Evolutionary conservation across 2,888 invertebrate genomes (phyloP).

Genomic region (Rotaria socialis): DNA sequence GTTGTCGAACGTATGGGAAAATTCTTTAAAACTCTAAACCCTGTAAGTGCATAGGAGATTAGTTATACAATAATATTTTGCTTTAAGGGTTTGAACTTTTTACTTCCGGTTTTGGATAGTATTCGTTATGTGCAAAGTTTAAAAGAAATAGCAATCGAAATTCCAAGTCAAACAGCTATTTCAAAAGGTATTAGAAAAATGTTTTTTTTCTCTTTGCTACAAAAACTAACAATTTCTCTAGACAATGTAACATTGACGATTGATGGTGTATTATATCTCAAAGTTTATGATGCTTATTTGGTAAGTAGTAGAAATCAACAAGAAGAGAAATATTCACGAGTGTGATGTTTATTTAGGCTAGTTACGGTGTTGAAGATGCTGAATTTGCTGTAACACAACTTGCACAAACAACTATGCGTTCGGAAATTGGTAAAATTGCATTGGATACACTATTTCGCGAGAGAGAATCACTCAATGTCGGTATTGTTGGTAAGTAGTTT

Average conservation of each 20-base stretch:
- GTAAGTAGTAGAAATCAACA: constrained; percentile 49
- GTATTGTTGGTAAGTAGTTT: constrained; percentile 68
- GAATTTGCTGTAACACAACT: constrained; percentile 98
- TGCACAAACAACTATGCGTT: constrained; percentile 98
- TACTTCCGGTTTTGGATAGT: constrained; percentile 82
- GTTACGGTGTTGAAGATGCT: constrained; percentile 97
- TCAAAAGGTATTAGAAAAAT: constrained; percentile 66
- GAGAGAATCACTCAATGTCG: constrained; percentile 85
- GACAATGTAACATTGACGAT: constrained; percentile 94
- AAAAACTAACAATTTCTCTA: constrained; percentile 51
- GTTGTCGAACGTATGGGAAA: constrained; percentile 95
- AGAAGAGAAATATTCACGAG: too few relatives aligned
- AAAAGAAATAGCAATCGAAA: constrained; percentile 98
- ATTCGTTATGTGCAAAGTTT: constrained; percentile 95
- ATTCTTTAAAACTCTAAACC: constrained; percentile 84
- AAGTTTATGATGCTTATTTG: constrained; percentile 85
- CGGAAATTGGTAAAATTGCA: constrained; percentile 92
- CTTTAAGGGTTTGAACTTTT: constrained; percentile 74
- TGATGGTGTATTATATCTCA: constrained; percentile 90
- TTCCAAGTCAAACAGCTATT: constrained; percentile 95
- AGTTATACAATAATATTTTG: background rate
- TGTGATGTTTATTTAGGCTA: constrained; percentile 57
- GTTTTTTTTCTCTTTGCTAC: background rate
- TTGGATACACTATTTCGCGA: constrained; percentile 93
- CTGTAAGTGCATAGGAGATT: constrained; percentile 60